Evolutionary conservation across 1,140 invertebrate genomes (phyloP), one percentile per base, ranked within the genome.

Genomic region (Hesperophylax magnus): DNA sequence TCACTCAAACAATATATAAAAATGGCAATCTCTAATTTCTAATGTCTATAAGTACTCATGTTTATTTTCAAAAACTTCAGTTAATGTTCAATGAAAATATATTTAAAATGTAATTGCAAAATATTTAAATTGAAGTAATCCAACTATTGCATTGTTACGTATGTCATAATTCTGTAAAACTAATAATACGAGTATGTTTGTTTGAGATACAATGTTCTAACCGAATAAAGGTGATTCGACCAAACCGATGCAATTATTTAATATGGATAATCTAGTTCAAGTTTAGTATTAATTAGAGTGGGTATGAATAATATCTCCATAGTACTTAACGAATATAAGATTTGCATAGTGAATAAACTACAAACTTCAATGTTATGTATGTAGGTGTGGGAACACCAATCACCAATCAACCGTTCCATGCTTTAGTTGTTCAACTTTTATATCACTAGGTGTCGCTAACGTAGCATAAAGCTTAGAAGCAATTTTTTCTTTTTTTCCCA

Each of bases 371-470:
- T 87, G 85, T 86, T 2, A 47, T 47, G 39, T 47, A 47, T 47
- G 39, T 27, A 27, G 27, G 27, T 47, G 39, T 47, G 39, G 39
- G 39, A 47, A 47, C 8, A 47, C 39, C 39, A 27, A 27, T 27
- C 27, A 27, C 5, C 88, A 90, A 88, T 88, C 88, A 86, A 89
- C 22, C 86, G 87, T 85, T 85, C 84, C 85, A 87, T 85, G 85
- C 85, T 86, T 86, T 84, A 82, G 87, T 89, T 88, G 87, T 89
- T 89, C 86, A 87, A 88, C 86, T 87, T 86, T 89, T 89, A 71
- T 80, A 88, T 88, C 87, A 88, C 89, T 90, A 90, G 85, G 88
- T 89, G 89, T 89, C 89, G 88, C 88, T 89, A 90, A 90, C 88
- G 87, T 88, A 81, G 83, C 83, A 82, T 80, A 80, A 84, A 84